Evolutionary conservation across 1,140 invertebrate genomes (phyloP), one percentile per base, ranked within the genome.

Genomic region (Paramacrobiotus metropolitanus): DNA sequence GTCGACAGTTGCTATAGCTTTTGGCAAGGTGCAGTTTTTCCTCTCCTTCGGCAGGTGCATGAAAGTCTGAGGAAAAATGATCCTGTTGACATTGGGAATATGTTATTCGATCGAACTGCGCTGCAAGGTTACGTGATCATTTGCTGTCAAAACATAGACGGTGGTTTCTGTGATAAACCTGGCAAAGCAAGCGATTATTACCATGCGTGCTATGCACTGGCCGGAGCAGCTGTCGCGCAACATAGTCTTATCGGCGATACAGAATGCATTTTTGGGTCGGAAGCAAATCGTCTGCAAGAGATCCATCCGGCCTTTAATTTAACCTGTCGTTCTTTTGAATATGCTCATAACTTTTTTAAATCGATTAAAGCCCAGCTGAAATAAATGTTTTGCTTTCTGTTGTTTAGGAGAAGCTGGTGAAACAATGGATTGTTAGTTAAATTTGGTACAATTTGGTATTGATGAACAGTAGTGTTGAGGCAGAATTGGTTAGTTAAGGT

Each of bases 1-100:
- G 93, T 98, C 1, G 94, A 99, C 77, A 85, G 86, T 3, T 99
- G 94, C 75, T 99, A 99, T 72, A 93, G 89, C 1, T 98, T 96
- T 76, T 98, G 94, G 94, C 88, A 93, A 76, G 90, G 88, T 29
- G 91, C 84, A 30, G 79, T 82, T 34, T 89, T 96, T 71, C 86
- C 88, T 40, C 68, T 85, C 0, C 78, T 87, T 3, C 78, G 83
- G 65, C 74, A 76, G 34, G 74, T 79, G 44, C 70, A 84, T 29
- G 67, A 69, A 18, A 72, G 72, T 62, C 69, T 76, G 70, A 64
- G 65, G 76, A 64, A 68, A 66, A 4, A 29, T 15, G 64, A 62
- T 29, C 69, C 70, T 59, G 69, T 71, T 3, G 63, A 40, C 28
- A 55, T 63, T 30, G 67, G 77, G 61, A 68, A 72, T 44, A 84